phyloP scores from a whole-genome alignment of 2,113 vertebrate species.

The Carlito syrichta region DNA sequence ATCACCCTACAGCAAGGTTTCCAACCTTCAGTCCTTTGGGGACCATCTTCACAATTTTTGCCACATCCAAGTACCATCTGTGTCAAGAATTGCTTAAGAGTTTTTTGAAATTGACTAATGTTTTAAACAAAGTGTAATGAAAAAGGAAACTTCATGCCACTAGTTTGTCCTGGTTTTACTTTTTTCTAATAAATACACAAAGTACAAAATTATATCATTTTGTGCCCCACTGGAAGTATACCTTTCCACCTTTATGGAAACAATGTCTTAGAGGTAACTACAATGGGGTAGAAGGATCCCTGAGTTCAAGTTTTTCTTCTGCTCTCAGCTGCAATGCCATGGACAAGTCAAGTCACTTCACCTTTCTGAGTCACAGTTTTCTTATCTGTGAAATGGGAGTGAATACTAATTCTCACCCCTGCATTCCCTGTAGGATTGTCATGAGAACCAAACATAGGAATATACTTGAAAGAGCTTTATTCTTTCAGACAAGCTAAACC shows the following conservation, averaged over 20 bases:
- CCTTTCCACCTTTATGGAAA: neutral
- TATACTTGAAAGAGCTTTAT: neutral
- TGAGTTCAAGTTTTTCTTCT: slow-evolving; percentile 10
- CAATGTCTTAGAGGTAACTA: neutral
- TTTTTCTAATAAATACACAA: neutral
- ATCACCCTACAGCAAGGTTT: neutral
- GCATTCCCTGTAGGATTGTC: neutral
- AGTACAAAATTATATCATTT: neutral
- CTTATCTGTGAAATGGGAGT: neutral
- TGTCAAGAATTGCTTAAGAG: neutral
- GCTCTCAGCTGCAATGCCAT: neutral
- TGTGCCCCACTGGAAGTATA: neutral
- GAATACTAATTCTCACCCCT: neutral
- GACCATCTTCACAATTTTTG: neutral
- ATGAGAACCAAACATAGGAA: neutral
- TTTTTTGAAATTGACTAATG: neutral
- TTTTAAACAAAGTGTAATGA: slow-evolving; percentile 17
- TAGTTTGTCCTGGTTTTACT: neutral
- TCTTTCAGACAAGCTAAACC: neutral
- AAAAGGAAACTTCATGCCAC: neutral
- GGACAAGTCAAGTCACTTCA: neutral
- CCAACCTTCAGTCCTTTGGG: neutral
- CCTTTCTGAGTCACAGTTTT: slow-evolving; percentile 1
- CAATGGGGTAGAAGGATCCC: neutral
- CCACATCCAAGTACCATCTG: neutral